Percentiles rank a stretch among this genome's conserved stretches.
These are phyloP conservation scores for Vultur gryphus DNA, from an alignment of 2,797 vertebrate species.

Conservation along the genomic window DNA sequence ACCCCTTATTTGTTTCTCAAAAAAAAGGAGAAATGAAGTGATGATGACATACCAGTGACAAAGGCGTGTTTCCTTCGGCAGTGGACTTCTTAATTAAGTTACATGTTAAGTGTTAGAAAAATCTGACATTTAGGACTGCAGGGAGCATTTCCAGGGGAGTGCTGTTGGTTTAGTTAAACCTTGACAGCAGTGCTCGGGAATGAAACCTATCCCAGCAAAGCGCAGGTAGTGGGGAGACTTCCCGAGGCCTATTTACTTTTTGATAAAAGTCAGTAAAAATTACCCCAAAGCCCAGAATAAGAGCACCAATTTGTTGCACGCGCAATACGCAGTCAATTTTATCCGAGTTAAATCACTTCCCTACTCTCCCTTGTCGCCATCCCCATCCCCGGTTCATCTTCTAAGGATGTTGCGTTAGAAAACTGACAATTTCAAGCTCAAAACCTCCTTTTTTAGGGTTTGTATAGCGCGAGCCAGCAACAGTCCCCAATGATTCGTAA, in stretches of 20 bases:
- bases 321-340: fast-evolving
- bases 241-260: not conserved
- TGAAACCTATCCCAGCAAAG: not conserved
- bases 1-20: not conserved
- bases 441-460: not conserved
- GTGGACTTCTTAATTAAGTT: not conserved
- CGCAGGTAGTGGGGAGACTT: not conserved
- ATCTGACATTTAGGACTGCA: fast-evolving
- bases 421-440: not conserved
- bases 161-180: not conserved
- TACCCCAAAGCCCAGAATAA: not conserved
- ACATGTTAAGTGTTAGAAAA: not conserved
- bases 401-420: not conserved
- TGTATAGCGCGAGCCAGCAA: not conserved
- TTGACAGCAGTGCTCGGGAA: no score
- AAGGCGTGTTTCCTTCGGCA: not conserved
- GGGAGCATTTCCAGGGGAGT: not conserved
- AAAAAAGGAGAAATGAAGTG: not conserved
- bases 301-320: fast-evolving
- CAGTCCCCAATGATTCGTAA: not conserved
- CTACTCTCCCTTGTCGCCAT: not conserved
- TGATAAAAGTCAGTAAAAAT: not conserved
- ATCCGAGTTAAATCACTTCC: not conserved
- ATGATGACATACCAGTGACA: not conserved
- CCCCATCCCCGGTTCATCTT: not conserved